Percentiles rank a stretch among this genome's conserved stretches.
Conservation (phyloP, 2,797 vertebrate genomes). For the Amphiprion clarkii region DNA sequence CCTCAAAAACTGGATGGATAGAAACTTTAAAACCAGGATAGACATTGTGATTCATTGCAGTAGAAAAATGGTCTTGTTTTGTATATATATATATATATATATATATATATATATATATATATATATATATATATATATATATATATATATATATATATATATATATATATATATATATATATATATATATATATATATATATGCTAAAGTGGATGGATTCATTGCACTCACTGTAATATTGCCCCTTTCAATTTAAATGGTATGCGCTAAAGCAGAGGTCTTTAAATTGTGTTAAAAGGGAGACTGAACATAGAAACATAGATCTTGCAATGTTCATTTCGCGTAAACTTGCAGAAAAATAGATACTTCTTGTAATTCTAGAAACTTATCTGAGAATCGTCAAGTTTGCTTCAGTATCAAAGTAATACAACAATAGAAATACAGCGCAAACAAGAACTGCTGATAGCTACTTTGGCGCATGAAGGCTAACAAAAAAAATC, state of each 20-base stretch:
- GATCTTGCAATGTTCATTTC: background rate
- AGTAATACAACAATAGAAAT: conserved; percentile 6
- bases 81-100: no score
- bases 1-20: background rate
- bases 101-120: no score
- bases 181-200: no score
- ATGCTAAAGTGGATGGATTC: no score
- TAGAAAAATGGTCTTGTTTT: background rate
- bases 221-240: conserved; percentile 20
- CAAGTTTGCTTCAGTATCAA: background rate
- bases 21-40: conserved; percentile 9
- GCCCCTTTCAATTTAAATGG: conserved; percentile 7
- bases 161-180: no score
- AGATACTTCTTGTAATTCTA: background rate
- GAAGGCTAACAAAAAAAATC: background rate
- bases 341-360: background rate
- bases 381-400: background rate
- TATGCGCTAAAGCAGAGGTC: conserved; percentile 9
- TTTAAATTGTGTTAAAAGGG: background rate
- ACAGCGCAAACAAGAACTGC: background rate
- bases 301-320: background rate
- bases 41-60: conserved; percentile 13
- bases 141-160: no score
- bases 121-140: no score
- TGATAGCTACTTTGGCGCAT: background rate